Base-by-base conservation (phyloP, 2,888 invertebrate genomes). In the Urechis unicinctus region DNA sequence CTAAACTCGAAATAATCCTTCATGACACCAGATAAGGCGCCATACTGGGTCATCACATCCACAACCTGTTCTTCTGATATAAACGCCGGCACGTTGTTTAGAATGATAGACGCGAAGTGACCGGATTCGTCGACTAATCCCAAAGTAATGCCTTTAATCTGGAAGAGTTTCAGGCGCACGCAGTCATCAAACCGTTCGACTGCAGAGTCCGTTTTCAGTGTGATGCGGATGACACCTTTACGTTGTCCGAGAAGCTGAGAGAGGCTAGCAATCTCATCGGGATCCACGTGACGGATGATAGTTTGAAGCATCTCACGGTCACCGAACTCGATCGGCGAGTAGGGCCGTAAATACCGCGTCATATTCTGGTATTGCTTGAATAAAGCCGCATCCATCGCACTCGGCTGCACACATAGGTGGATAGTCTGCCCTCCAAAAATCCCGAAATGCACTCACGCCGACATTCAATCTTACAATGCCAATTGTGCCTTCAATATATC, bases 211-310 rank as follows among this genome's bases (percentile, higher is more conserved):
- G 44, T 26, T 17, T 43, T 24, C 29, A 55, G 48, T n/a, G 55
- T 55, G 30, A 55, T 46, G 1, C 55, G 44, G 26, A 55, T 55
- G 6, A 55, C 51, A 1, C 55, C 55, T 21, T 50, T 51, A 9
- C 51, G 28, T n/a, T 55, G 50, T 17, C 55, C 55, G n/a, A 51
- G 24, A 25, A 55, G 36, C 51, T 55, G 55, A 4, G 55, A 29
- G 5, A 50, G 24, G 36, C 55, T 55, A 2, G 36, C 17, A 13
- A 55, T 36, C 13, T 55, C 55, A 29, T 44, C 44, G 17, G 49
- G 26, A 3, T 44, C 22, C n/a, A 55, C 29, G 26, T 45, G 43
- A 24, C 51, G 50, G 17, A 45, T 25, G 50, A 55, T 28, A 22
- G 50, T 28, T 17, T 26, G 13, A 2, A 55, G 17, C 55, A 55